phyloP scores from a whole-genome alignment of 2,797 vertebrate genomes.

The Pachyuromys duprasi region DNA sequence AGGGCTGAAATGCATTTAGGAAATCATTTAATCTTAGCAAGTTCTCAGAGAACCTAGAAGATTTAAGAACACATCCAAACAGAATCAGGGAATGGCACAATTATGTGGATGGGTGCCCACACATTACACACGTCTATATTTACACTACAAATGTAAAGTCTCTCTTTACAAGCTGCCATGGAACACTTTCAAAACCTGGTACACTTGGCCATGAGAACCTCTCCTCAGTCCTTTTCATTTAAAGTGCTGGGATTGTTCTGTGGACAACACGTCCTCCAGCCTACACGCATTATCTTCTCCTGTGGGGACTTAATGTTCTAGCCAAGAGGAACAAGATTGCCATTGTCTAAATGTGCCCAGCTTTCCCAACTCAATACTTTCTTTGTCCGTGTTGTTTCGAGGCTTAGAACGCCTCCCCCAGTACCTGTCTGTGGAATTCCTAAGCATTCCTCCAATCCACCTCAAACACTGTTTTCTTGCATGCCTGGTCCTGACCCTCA shows the following conservation, averaged over 20 bases:
- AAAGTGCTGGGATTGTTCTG: not conserved
- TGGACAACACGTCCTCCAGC: not conserved
- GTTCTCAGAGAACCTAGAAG: conserved; percentile 37
- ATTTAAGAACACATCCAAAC: conserved; percentile 26
- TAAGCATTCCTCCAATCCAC: not conserved
- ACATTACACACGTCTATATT: conserved; percentile 33
- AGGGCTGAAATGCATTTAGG: conserved; percentile 43
- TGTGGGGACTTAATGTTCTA: not conserved
- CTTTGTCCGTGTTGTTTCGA: not conserved
- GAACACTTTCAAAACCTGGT: conserved; percentile 59
- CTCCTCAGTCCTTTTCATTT: not conserved
- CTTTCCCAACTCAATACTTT: not conserved
- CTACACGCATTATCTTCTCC: not conserved
- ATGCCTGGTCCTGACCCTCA: not conserved
- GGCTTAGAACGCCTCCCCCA: not conserved
- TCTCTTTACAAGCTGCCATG: conserved; percentile 55
- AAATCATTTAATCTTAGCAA: conserved; percentile 49
- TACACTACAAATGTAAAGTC: conserved; percentile 62
- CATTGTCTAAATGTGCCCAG: not conserved
- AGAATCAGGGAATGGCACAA: conserved; percentile 51
- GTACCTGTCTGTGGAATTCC: not conserved
- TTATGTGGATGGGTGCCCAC: conserved; percentile 3
- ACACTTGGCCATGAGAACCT: conserved; percentile 30
- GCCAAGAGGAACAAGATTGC: not conserved
- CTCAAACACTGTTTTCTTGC: not conserved